Percentiles rank a stretch among this genome's conserved stretches.
Evolutionary conservation across 2,888 invertebrate genomes (phyloP).

Genomic region (Polylopha cassiicola): DNA sequence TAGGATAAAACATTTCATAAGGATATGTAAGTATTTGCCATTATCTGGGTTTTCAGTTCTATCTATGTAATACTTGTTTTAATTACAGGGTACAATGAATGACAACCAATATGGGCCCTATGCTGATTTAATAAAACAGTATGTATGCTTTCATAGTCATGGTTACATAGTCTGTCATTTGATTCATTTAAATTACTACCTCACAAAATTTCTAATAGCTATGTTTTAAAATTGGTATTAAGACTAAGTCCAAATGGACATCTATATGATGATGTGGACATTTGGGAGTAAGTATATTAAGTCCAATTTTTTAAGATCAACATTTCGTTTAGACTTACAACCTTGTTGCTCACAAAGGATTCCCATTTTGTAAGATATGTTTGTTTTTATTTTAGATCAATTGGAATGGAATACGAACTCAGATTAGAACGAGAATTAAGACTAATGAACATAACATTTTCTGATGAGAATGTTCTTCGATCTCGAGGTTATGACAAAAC

Average conservation of each 20-base stretch:
- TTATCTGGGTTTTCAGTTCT: neutral
- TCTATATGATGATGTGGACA: too few relatives aligned
- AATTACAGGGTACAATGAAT: constrained; percentile 85
- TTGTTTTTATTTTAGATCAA: constrained; percentile 66
- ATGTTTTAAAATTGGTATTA: too few relatives aligned
- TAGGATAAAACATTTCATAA: too few relatives aligned
- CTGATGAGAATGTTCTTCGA: constrained; percentile 88
- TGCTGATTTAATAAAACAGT: constrained; percentile 87
- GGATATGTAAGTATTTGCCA: too few relatives aligned
- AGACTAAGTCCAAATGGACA: too few relatives aligned
- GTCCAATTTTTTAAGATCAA: too few relatives aligned
- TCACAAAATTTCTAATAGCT: too few relatives aligned
- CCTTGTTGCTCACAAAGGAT: too few relatives aligned
- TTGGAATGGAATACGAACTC: constrained; percentile 92
- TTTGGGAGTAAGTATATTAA: too few relatives aligned
- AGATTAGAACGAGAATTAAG: constrained; percentile 80
- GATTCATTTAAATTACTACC: constrained; percentile 6
- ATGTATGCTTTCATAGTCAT: constrained; percentile 45
- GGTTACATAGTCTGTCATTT: neutral
- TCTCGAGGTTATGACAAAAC: constrained; percentile 95
- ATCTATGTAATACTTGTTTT: constrained; percentile 36
- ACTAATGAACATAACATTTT: constrained; percentile 65
- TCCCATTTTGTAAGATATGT: too few relatives aligned
- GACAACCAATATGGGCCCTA: constrained; percentile 92
- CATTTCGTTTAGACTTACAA: too few relatives aligned